Evolutionary conservation across 2,888 invertebrate species (phyloP).

Genomic region (Pantelozetes paolii): DNA sequence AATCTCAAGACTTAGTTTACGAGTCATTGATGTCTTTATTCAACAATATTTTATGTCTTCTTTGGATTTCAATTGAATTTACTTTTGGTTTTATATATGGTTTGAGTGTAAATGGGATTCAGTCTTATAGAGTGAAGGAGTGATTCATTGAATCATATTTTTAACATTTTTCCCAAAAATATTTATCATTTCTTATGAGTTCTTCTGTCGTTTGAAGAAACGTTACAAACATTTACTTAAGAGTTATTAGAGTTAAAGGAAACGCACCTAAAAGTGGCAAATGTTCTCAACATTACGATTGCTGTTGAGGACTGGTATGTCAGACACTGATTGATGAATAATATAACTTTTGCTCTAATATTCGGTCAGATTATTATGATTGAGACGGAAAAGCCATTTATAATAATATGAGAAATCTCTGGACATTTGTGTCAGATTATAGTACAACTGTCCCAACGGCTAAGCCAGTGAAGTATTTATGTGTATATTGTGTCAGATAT

Average conservation of each 20-base stretch:
- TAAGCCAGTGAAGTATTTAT: too few species aligned
- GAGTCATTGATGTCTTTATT: too few species aligned
- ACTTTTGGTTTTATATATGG: not conserved
- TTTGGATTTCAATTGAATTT: not conserved
- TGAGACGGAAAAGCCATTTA: too few species aligned
- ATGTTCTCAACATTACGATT: not conserved
- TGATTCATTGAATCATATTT: too few species aligned
- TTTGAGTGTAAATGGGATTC: too few species aligned
- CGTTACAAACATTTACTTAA: not conserved
- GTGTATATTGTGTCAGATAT: not conserved
- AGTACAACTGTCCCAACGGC: too few species aligned
- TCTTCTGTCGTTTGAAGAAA: too few species aligned
- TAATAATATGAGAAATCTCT: too few species aligned
- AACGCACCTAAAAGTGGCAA: not conserved
- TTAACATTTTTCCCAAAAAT: not conserved
- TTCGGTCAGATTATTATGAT: not conserved
- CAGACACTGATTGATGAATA: conserved; percentile 11
- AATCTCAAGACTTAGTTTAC: not conserved
- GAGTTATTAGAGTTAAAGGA: not conserved
- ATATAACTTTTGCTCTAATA: not conserved
- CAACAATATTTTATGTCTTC: too few species aligned
- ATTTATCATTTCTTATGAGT: conserved; percentile 1
- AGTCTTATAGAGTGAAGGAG: too few species aligned
- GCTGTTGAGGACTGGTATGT: not conserved
- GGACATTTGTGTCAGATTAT: not conserved